Base-by-base conservation (phyloP, 2,888 invertebrate species). In the Athetis lepigone region DNA sequence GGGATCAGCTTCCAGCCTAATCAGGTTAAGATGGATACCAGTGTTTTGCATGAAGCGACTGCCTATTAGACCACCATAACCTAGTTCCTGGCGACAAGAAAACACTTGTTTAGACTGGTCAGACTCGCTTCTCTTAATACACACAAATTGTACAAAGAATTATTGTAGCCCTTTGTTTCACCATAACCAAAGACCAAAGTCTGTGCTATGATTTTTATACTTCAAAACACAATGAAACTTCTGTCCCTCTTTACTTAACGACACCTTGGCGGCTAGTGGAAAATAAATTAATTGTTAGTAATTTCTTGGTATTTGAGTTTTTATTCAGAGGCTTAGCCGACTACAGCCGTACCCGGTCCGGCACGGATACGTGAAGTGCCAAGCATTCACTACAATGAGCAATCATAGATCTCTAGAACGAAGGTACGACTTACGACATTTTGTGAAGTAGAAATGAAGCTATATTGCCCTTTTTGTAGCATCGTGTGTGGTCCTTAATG, bases 271-370 rank as follows among this genome's bases (percentile, higher is more conserved):
- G 25, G 64, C 64, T 73, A 60, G 62, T 64, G 72, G 62, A 79
- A 77, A 76, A 74, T 75, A 73, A 70, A 76, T 66, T 79, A 80
- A 82, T 81, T 81, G 82, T 63, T 63, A 54, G 79, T 79, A 79
- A 81, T 80, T 70, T 77, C 65, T 65, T 75, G 62, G 58, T 73
- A 79, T 77, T 70, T 57, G 36, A 19, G 79, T 84, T 82, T 84
- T 84, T 75, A 67, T 69, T 47, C 65, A 43, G 19, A 49, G 55
- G 39, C 29, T 49, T 25, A 39, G 16, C 55, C 60, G 21, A 29
- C 57, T 54, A n/a, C 13, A 46, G 45, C 36, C 4, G 8, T 13
- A 47, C 42, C 33, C 4, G 8, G 46, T 36, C 27, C 46, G 57
- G 64, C 67, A 57, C 54, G 54, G 51, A 79, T 77, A 73, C 56